Percentiles rank a stretch among this genome's conserved stretches.
Conservation (phyloP, 2,113 vertebrate species). For the Gymnorhina tibicen region DNA sequence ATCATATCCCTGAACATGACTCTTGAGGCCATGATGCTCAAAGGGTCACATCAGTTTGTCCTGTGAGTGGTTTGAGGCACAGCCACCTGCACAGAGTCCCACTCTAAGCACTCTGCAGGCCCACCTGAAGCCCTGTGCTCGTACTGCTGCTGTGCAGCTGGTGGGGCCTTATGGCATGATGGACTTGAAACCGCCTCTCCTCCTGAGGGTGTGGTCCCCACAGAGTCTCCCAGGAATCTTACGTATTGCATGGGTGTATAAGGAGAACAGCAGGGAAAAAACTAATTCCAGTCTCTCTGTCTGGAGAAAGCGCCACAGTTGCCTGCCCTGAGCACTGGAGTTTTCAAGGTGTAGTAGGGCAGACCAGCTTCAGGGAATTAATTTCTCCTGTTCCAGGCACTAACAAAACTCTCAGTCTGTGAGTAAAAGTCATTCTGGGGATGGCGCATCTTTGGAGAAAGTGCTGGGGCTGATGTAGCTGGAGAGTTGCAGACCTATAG, state of each 20-base stretch:
- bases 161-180: not conserved
- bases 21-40: not conserved
- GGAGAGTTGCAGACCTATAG: not conserved
- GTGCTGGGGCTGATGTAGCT: not conserved
- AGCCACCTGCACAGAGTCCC: not conserved
- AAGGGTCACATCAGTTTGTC: not conserved
- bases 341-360: not conserved
- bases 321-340: not conserved
- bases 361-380: not conserved
- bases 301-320: not conserved
- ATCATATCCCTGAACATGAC: not conserved
- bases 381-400: not conserved
- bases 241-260: not conserved
- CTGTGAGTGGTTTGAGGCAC: not conserved
- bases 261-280: not conserved
- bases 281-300: not conserved
- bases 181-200: not conserved
- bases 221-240: not conserved
- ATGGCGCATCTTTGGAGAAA: not conserved
- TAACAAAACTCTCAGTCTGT: not conserved
- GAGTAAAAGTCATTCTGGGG: not conserved
- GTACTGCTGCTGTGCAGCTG: not conserved
- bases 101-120: fast-evolving
- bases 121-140: not conserved
- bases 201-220: not conserved